Conservation (phyloP, 2,797 vertebrate species). For the Molothrus aeneus region DNA sequence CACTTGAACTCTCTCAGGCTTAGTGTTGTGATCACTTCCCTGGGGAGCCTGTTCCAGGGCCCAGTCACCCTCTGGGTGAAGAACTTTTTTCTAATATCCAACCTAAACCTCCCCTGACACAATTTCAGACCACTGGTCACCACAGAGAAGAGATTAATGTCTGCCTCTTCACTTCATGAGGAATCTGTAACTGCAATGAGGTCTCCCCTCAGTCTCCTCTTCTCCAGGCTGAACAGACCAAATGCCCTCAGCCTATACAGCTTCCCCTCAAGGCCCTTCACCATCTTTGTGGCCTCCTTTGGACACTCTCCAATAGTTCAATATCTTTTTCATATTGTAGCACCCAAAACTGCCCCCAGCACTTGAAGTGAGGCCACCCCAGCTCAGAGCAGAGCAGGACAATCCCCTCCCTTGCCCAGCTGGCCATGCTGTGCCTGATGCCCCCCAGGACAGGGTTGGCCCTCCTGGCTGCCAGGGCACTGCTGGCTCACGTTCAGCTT, state of each 20-base stretch:
- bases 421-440: background rate
- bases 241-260: fast-evolving
- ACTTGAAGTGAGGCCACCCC: fast-evolving
- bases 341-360: background rate
- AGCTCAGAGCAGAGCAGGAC: background rate
- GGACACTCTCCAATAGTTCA: fast-evolving
- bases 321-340: fast-evolving
- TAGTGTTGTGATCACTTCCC: background rate
- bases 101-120: background rate
- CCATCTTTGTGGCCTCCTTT: background rate
- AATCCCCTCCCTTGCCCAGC: background rate
- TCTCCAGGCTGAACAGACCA: background rate
- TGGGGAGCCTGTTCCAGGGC: too few relatives aligned
- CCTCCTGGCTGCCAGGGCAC: background rate
- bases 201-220: background rate
- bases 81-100: background rate
- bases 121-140: background rate
- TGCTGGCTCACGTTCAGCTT: fast-evolving
- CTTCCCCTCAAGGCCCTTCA: background rate
- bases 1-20: background rate
- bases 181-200: background rate
- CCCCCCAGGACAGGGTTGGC: background rate
- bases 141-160: background rate
- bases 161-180: fast-evolving
- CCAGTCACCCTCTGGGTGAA: background rate